Evolutionary conservation across 2,888 invertebrate genomes (phyloP), one percentile per base, ranked within the genome.

Genomic region (Gastrophysa polygoni): DNA sequence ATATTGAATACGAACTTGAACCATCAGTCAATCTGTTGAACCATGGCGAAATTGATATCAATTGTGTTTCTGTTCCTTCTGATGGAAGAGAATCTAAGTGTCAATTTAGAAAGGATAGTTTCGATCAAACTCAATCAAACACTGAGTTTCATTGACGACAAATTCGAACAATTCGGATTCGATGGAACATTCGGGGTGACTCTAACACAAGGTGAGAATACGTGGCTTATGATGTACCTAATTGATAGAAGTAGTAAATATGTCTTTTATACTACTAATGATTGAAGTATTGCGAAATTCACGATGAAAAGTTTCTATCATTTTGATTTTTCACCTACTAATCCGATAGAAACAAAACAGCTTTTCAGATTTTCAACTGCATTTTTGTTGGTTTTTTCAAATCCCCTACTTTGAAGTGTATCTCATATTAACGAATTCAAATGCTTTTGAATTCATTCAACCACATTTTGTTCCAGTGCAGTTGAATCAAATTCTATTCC

Each of bases 161-260:
- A 78, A 63, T 75, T 77, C 17, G 59, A 73, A 2, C 75, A 82
- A 63, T 77, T 83, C 70, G 82, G 82, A 68, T 68, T 79, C 17
- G 83, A 83, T 61, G 78, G 77, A 2, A 68, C 75, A 43, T 73
- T 81, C 16, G 82, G 82, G 14, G 58, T 82, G 10, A 77, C 76
- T 5, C 71, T 83, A 34, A 77, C 77, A 1, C 73, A 82, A 78
- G 81, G 83, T 82, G 73, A 73, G 62, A 28, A 47, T 10, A 21
- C 10, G 24, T 32, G 38, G 3, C 21, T 28, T 51, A 11, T 10
- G n/a, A 29, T 14, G 7, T 18, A 24, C 17, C 1, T 24, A 24
- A 24, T 24, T 5, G 24, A n/a, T n/a, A n/a, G n/a, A n/a, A n/a
- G n/a, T n/a, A n/a, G 24, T 24, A 24, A 5, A 7, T 7, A 24